phyloP scores from a whole-genome alignment of 2,113 vertebrate genomes.

The Synodontis membranacea region DNA sequence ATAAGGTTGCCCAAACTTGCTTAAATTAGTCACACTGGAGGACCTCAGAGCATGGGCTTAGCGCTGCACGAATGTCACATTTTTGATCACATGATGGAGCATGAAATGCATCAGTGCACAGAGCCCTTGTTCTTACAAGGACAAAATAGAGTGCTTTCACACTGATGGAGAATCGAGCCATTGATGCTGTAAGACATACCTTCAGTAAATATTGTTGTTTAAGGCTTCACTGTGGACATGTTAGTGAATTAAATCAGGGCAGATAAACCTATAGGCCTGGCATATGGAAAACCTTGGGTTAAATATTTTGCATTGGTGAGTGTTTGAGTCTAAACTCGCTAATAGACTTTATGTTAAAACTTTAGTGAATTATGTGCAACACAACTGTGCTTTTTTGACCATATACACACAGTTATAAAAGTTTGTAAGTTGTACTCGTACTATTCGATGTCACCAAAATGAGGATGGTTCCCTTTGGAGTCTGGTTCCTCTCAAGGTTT shows the following conservation, averaged over 20 bases:
- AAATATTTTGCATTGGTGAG: not conserved
- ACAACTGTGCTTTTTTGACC: no score
- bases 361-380: no score
- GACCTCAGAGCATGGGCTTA: conserved; percentile 74
- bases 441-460: no score
- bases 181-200: conserved; percentile 75
- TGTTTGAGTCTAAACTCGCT: not conserved
- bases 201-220: conserved; percentile 90
- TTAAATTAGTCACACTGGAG: conserved; percentile 87
- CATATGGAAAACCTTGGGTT: not conserved
- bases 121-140: conserved; percentile 83
- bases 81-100: conserved; percentile 89
- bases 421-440: no score
- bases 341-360: no score
- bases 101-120: conserved; percentile 91
- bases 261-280: conserved; percentile 61
- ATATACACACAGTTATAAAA: no score
- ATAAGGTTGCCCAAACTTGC: conserved; percentile 87
- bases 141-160: conserved; percentile 74
- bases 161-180: conserved; percentile 78
- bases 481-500: no score
- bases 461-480: no score
- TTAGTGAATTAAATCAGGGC: conserved; percentile 73
- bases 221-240: conserved; percentile 74
- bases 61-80: conserved; percentile 86